phyloP scores from a whole-genome alignment of 1,140 invertebrate species.

The Brachionus rotundiformis region DNA sequence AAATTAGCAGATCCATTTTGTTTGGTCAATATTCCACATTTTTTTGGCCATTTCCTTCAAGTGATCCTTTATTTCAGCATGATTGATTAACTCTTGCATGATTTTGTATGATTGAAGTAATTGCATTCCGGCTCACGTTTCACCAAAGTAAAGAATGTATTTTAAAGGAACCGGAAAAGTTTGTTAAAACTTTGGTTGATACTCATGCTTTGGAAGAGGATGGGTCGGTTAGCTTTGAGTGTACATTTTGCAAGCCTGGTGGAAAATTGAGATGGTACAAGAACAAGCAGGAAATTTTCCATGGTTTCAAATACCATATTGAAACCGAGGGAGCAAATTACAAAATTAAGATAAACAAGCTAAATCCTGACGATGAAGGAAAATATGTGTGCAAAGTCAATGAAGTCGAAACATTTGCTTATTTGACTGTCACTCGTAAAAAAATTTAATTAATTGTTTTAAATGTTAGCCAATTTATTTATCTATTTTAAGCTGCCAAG shows the following conservation, averaged over 20 bases:
- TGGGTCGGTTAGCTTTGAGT: conserved; percentile 59
- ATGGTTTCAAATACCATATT: conserved; percentile 79
- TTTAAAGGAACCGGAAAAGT: conserved; percentile 86
- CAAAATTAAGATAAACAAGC: conserved; percentile 72
- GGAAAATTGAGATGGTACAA: conserved; percentile 66
- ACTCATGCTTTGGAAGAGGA: conserved; percentile 84
- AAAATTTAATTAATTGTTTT: background rate
- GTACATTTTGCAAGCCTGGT: conserved; percentile 66
- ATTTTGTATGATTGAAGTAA: background rate
- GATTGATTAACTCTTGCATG: conserved; percentile 3
- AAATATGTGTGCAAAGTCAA: conserved; percentile 94
- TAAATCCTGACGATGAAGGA: conserved; percentile 92
- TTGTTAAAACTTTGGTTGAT: conserved; percentile 89
- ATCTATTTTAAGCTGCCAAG: conserved; percentile 34
- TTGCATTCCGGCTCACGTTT: background rate
- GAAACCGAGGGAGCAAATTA: conserved; percentile 44
- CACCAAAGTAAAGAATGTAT: background rate
- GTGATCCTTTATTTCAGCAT: background rate
- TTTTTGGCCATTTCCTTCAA: background rate
- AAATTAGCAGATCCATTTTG: conserved; percentile 16
- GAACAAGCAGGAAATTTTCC: conserved; percentile 68
- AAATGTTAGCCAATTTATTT: background rate
- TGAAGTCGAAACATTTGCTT: conserved; percentile 82
- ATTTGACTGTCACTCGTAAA: conserved; percentile 84
- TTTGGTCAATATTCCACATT: background rate